phyloP scores from a whole-genome alignment of 2,113 vertebrate genomes.

The Vulpes vulpes region DNA sequence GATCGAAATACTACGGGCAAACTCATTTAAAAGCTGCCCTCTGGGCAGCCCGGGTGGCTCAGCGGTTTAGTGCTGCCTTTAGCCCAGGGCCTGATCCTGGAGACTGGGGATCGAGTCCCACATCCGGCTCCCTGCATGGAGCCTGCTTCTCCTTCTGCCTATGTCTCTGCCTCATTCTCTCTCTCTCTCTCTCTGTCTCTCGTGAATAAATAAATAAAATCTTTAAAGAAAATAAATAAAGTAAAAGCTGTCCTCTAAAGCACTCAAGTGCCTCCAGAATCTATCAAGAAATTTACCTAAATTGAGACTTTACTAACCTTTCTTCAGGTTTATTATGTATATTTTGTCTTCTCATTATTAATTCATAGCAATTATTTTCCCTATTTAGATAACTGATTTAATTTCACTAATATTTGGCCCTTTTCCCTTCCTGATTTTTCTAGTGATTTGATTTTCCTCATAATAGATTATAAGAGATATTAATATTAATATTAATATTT shows the following conservation, averaged over 20 bases:
- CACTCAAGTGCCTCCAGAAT: neutral
- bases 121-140: no score
- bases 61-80: no score
- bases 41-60: no score
- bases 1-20: neutral
- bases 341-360: conserved; percentile 13
- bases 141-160: no score
- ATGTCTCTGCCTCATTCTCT: no score
- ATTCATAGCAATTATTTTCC: neutral
- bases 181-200: no score
- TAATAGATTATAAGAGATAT: neutral
- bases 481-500: neutral
- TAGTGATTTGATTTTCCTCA: conserved; percentile 30
- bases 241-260: neutral
- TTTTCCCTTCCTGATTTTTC: neutral
- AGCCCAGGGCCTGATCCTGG: no score
- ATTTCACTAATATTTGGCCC: neutral
- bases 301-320: neutral
- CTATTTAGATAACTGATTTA: neutral
- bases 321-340: neutral
- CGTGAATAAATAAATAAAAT: no score
- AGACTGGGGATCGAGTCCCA: no score
- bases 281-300: neutral
- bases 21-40: neutral
- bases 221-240: no score